phyloP scores from a whole-genome alignment of 1,140 invertebrate genomes.

The Holcopasites calliopsidis region DNA sequence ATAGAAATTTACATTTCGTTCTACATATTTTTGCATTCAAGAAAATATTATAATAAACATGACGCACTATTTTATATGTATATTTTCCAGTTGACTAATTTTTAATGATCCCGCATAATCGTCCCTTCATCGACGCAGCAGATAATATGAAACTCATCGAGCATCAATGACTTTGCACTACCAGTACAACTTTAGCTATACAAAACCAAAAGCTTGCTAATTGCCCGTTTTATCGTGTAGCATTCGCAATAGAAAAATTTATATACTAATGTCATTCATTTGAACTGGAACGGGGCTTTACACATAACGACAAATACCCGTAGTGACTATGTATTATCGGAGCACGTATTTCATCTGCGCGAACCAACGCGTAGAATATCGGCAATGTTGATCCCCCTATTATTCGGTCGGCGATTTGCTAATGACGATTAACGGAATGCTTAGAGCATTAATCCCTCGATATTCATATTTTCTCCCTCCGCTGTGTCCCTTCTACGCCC shows the following conservation, averaged over 20 bases:
- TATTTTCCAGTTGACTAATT: too few relatives aligned
- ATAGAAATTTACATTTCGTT: too few relatives aligned
- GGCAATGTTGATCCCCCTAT: conserved; percentile 56
- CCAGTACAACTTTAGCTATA: too few relatives aligned
- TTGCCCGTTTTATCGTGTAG: neutral
- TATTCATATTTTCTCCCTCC: conserved; percentile 51
- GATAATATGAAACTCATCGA: too few relatives aligned
- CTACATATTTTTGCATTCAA: too few relatives aligned
- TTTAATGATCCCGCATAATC: too few relatives aligned
- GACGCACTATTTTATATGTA: too few relatives aligned
- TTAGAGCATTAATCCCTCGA: conserved; percentile 63
- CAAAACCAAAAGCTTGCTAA: neutral
- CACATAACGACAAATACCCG: too few relatives aligned
- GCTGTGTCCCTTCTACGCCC: neutral
- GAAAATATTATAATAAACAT: too few relatives aligned
- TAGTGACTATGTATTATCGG: conserved; percentile 37
- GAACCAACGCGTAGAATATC: conserved; percentile 42
- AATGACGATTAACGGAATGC: conserved; percentile 68
- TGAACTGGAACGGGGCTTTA: too few relatives aligned
- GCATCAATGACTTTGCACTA: too few relatives aligned
- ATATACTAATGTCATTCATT: neutral
- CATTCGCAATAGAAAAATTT: neutral
- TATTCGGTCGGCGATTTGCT: conserved; percentile 55
- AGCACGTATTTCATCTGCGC: conserved; percentile 23
- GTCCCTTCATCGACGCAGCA: too few relatives aligned